Base-by-base conservation (phyloP, 1,140 invertebrate genomes). In the Drosophila obscura region DNA sequence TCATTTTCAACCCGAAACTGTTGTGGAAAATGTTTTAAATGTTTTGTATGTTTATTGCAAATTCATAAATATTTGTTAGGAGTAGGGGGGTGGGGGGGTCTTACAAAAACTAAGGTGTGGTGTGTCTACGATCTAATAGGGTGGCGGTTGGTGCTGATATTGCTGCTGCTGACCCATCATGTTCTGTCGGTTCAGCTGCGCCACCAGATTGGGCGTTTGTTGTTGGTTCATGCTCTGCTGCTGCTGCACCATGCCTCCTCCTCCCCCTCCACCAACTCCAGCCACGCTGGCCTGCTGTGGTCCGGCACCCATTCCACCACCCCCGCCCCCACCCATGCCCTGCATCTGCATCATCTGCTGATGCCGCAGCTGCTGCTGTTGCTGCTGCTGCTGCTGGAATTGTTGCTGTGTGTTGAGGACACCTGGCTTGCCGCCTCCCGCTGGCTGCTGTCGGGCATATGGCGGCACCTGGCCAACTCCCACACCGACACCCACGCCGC, bases 121-220 rank as follows among this genome's bases (percentile, higher is more conserved):
- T 49, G 59, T 44, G 48, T 64, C 9, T 68, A 65, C 16, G 6
- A 46, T 58, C 63, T 88, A 88, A 64, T 83, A 88, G 19, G 79
- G 83, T 22, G 84, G 83, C 15, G 79, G 80, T 44, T 88, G 79
- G 45, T 88, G 73, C 45, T 83, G 83, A 73, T 88, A 91, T 67
- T 90, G 90, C 22, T 88, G 85, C 65, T 92, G 92, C 45, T 91
- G 92, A 1, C 74, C 87, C 83, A 90, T 92, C 92, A 91, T 93
- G 77, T 81, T 90, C 52, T 94, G 94, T 43, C 93, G 92, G 71
- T 94, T 94, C 62, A 94, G 91, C 78, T 95, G 94, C 5, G 94
- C 94, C 1, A 94, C 93, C n/a, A 94, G 81, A 65, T 94, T 94
- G 1, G 94, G 92, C 0, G 93, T 93, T 61, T 93, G 93, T 82